phyloP scores from a whole-genome alignment of 2,888 invertebrate genomes.

The Hydrotaea diabolus region DNA sequence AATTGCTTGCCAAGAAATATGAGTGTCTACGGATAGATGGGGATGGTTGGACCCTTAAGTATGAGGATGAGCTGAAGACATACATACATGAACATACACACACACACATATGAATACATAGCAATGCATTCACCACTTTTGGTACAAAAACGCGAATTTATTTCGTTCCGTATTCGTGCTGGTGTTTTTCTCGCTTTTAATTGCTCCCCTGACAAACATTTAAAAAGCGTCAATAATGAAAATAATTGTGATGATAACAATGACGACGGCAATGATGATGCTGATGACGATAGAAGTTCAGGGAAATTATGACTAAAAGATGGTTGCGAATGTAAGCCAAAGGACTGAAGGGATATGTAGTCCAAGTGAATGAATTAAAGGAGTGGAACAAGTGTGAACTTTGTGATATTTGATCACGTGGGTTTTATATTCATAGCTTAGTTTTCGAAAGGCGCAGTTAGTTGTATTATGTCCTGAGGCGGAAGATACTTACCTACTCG shows the following conservation, averaged over 20 bases:
- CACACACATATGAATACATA: background rate
- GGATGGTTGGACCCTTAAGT: background rate
- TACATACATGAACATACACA: conserved; percentile 60
- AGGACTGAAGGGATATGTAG: too few species aligned
- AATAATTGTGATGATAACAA: conserved; percentile 59
- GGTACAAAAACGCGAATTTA: background rate
- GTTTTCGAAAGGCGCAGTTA: too few species aligned
- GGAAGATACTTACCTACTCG: too few species aligned
- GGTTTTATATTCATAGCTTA: too few species aligned
- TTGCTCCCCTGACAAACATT: conserved; percentile 78
- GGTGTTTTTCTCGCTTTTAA: conserved; percentile 71
- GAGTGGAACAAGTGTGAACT: too few species aligned
- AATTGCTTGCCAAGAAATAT: conserved; percentile 50
- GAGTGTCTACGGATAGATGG: background rate
- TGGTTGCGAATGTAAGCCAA: too few species aligned
- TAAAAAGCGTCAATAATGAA: conserved; percentile 61
- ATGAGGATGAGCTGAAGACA: conserved; percentile 25
- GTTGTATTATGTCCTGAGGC: too few species aligned
- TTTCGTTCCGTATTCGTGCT: background rate
- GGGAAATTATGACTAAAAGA: conserved; percentile 4
- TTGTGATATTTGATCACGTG: too few species aligned
- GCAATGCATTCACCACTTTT: background rate
- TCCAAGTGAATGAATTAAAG: too few species aligned
- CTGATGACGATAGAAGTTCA: too few species aligned
- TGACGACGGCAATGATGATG: too few species aligned